A percentile compares a stretch with the other conserved stretches of the same genome.
phyloP scores from a whole-genome alignment of 2,888 invertebrate species.

The Oxycera nigricornis region DNA sequence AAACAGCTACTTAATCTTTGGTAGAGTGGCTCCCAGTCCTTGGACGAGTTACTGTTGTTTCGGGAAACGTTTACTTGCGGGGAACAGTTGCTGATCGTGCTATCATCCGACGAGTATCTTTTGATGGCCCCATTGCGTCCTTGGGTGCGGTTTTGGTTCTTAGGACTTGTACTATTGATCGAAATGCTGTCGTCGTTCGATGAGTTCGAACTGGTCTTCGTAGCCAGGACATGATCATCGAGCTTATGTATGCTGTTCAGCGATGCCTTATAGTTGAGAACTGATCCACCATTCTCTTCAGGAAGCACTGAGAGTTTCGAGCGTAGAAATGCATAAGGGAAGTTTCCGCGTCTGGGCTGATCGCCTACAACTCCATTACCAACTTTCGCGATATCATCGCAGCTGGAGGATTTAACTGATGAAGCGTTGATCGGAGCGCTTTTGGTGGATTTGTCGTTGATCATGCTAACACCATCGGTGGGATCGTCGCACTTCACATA shows the following conservation, averaged over 20 bases:
- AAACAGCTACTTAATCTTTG: conserved; percentile 76
- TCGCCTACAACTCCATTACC: conserved; percentile 58
- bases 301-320: conserved; percentile 79
- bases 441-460: conserved; percentile 64
- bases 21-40: conserved; percentile 68
- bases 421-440: conserved; percentile 50
- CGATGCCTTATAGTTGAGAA: conserved; percentile 62
- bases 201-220: conserved; percentile 40
- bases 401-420: conserved; percentile 72
- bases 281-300: conserved; percentile 71
- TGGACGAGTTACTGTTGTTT: conserved; percentile 66
- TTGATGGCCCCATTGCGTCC: conserved; percentile 51
- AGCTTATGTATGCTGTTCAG: conserved; percentile 50
- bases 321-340: conserved; percentile 79
- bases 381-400: conserved; percentile 74
- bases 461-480: conserved; percentile 76
- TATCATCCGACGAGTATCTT: conserved; percentile 56
- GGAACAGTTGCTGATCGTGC: conserved; percentile 55
- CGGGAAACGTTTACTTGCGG: conserved; percentile 64
- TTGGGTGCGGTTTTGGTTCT: conserved; percentile 51
- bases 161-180: conserved; percentile 53
- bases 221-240: conserved; percentile 34
- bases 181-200: conserved; percentile 52
- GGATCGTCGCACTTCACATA: conserved; percentile 82
- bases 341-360: conserved; percentile 69